Percentiles rank a stretch among this genome's conserved stretches.
Evolutionary conservation across 2,113 vertebrate species (phyloP).

Genomic region (Tretioscincus oriximinensis): DNA sequence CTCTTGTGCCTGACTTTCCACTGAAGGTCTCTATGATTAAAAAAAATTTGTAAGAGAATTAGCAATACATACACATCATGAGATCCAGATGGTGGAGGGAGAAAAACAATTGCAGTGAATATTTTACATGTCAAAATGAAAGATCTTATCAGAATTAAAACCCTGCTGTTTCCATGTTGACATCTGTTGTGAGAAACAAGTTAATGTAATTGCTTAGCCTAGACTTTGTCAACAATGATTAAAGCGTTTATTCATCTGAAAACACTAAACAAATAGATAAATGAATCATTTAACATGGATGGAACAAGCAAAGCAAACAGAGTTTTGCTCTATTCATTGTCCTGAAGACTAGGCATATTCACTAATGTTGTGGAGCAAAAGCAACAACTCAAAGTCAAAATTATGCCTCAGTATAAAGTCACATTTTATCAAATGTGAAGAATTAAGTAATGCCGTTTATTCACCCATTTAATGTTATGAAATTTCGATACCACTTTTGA

Average conservation of each 20-base stretch:
- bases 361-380: background rate
- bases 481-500: no score
- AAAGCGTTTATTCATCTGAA: conserved; percentile 47
- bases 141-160: background rate
- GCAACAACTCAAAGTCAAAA: conserved; percentile 5
- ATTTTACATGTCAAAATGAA: conserved; percentile 17
- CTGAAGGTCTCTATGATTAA: background rate
- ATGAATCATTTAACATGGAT: conserved; percentile 24
- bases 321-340: conserved; percentile 19
- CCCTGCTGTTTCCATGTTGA: conserved; percentile 21
- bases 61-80: background rate
- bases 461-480: no score
- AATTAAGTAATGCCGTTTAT: conserved; percentile 5
- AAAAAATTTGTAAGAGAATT: background rate
- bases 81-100: background rate
- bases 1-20: conserved; percentile 23
- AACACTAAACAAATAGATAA: conserved; percentile 39
- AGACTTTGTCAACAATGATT: conserved; percentile 39
- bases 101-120: conserved; percentile 14
- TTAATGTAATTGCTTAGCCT: conserved; percentile 16
- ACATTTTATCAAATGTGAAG: conserved; percentile 21
- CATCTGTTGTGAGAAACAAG: conserved; percentile 16
- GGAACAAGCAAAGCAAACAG: conserved; percentile 17
- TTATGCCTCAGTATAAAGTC: background rate
- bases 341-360: background rate